These are phyloP conservation scores for Crioceris asparagi DNA, from an alignment of 2,888 invertebrate species.

Conservation along the genomic window DNA sequence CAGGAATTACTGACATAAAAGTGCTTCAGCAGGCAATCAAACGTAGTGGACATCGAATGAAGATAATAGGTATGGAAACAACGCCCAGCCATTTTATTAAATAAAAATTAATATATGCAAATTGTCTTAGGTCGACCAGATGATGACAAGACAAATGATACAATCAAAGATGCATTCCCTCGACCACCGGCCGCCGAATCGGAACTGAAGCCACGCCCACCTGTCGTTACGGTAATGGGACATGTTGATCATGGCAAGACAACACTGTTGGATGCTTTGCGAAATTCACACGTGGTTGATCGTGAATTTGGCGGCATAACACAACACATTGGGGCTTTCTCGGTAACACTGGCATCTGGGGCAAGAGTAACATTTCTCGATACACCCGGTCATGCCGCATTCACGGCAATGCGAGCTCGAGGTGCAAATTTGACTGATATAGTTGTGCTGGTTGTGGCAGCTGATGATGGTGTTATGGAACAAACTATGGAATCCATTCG, in stretches of 20 bases:
- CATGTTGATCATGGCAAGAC: slow-evolving; percentile 99
- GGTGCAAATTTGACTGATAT: slow-evolving; percentile 94
- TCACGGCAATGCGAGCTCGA: slow-evolving; percentile 83
- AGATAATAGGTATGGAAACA: slow-evolving; percentile 27
- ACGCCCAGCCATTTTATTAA: slow-evolving; percentile 25
- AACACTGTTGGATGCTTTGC: slow-evolving; percentile 79
- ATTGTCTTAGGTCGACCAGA: slow-evolving; percentile 23
- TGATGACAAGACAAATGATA: slow-evolving; percentile 18
- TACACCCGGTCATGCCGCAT: slow-evolving; percentile 98
- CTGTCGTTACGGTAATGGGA: slow-evolving; percentile 98
- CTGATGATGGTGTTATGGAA: slow-evolving; percentile 98
- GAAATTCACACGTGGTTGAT: slow-evolving; percentile 77
- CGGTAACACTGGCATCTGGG: slow-evolving; percentile 54
- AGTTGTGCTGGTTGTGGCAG: slow-evolving; percentile 92
- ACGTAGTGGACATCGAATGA: slow-evolving; percentile 32
- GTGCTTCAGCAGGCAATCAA: slow-evolving; percentile 31
- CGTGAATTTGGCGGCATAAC: slow-evolving; percentile 98
- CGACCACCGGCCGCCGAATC: slow-evolving; percentile 55
- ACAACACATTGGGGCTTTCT: slow-evolving; percentile 97
- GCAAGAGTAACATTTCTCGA: slow-evolving; percentile 88
- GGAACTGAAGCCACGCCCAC: slow-evolving; percentile 63
- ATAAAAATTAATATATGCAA: slow-evolving; percentile 15
- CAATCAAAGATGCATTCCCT: slow-evolving; percentile 41
- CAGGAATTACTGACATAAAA: slow-evolving; percentile 30
- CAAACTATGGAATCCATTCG: slow-evolving; percentile 89